phyloP scores from a whole-genome alignment of 2,797 vertebrate genomes.

The Alosa sapidissima region DNA sequence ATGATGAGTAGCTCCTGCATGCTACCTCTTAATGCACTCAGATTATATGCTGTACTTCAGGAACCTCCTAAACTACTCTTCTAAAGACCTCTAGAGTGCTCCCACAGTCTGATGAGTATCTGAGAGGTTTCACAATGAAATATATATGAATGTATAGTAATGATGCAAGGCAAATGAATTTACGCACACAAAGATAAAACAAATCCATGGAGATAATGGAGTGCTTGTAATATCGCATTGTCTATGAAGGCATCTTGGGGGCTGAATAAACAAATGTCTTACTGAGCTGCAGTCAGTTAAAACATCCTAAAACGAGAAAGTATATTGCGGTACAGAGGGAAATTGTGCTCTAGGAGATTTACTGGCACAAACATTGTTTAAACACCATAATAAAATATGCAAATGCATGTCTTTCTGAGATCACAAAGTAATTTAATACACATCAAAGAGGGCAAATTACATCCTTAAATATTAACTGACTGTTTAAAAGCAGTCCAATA shows the following conservation, averaged over 20 bases:
- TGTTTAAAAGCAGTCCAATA: constrained; percentile 1
- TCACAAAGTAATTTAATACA: constrained; percentile 56
- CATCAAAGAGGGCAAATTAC: constrained; percentile 32
- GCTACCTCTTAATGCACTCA: background rate
- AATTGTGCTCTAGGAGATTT: background rate
- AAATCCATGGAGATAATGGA: background rate
- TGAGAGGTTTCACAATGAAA: too few relatives aligned
- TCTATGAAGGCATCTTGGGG: background rate
- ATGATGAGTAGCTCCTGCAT: background rate
- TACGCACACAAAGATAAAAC: background rate
- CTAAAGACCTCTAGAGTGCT: too few relatives aligned
- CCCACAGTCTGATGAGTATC: too few relatives aligned
- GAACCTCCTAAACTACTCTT: background rate
- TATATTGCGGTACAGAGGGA: constrained; percentile 38
- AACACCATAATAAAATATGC: constrained; percentile 54
- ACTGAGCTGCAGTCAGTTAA: constrained; percentile 6
- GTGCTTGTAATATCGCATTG: background rate
- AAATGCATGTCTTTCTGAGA: constrained; percentile 47
- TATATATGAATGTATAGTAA: background rate
- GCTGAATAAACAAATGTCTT: background rate
- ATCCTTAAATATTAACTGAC: constrained; percentile 1
- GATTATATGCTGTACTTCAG: background rate
- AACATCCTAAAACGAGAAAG: background rate
- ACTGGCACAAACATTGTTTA: constrained; percentile 26
- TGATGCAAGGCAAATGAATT: background rate